Conservation (phyloP, 2,113 vertebrate species). For the Anolis sagrei region DNA sequence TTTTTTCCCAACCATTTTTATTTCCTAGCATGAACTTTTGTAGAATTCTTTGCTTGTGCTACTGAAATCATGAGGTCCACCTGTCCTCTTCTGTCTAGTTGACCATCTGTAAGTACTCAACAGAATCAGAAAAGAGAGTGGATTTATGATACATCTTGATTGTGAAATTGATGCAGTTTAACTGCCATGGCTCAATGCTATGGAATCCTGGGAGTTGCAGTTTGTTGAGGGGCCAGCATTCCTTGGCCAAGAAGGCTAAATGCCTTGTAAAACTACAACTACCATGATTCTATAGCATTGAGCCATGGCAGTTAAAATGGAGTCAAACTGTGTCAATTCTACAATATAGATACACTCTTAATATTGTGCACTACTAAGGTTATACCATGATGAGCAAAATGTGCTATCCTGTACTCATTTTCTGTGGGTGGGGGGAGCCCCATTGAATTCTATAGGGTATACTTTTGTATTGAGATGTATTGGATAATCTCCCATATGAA, state of each 20-base stretch:
- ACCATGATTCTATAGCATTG: no score
- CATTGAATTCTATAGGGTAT: background rate
- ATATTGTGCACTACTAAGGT: background rate
- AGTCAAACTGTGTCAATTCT: no score
- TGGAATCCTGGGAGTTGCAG: no score
- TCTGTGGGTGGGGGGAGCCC: no score
- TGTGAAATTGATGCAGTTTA: no score
- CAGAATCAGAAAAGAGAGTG: background rate
- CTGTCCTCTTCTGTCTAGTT: background rate
- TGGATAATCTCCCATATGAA: no score
- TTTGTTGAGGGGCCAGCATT: no score
- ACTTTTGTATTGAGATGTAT: background rate
- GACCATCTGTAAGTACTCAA: background rate
- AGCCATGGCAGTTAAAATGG: no score
- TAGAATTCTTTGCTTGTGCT: constrained; percentile 4
- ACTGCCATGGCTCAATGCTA: no score
- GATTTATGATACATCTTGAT: background rate
- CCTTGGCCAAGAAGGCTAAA: no score
- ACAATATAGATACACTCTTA: no score
- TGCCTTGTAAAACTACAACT: no score
- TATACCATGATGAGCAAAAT: background rate
- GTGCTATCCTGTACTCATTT: background rate
- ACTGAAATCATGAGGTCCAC: background rate
- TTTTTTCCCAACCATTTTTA: constrained; percentile 34
- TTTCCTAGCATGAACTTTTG: constrained; percentile 33